These are phyloP conservation scores for Orthosia gracilis DNA, from an alignment of 2,888 invertebrate species.

Conservation along the genomic window DNA sequence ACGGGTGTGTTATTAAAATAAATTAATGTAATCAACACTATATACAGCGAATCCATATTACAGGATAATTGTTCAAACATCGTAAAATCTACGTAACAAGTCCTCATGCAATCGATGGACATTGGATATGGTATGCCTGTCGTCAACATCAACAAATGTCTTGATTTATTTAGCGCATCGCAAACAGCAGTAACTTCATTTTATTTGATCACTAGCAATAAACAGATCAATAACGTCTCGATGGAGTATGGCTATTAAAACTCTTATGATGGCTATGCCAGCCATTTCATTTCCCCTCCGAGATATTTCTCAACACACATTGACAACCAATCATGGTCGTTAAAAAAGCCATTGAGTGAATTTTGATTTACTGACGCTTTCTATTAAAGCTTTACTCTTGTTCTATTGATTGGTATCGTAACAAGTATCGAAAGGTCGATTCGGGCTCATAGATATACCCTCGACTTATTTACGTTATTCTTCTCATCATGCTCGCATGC, in stretches of 20 bases:
- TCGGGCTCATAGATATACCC: not conserved
- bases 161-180: slow-evolving; percentile 45
- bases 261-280: slow-evolving; percentile 37
- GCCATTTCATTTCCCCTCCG: slow-evolving; percentile 47
- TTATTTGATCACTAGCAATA: slow-evolving; percentile 64
- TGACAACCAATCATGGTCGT: slow-evolving; percentile 33
- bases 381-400: slow-evolving; percentile 27
- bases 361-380: slow-evolving; percentile 49
- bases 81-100: not conserved
- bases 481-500: not conserved
- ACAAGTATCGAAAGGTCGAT: slow-evolving; percentile 1
- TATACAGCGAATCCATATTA: not conserved
- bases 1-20: slow-evolving; percentile 11
- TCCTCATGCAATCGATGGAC: no score
- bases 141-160: slow-evolving; percentile 6
- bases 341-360: slow-evolving; percentile 50
- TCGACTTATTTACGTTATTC: not conserved
- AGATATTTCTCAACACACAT: slow-evolving; percentile 36
- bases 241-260: slow-evolving; percentile 57
- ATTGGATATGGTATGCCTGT: slow-evolving; percentile 3
- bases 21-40: slow-evolving; percentile 7
- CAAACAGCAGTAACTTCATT: slow-evolving; percentile 45
- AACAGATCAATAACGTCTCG: slow-evolving; percentile 70
- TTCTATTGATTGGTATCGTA: slow-evolving; percentile 18
- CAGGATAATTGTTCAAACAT: slow-evolving; percentile 12